A percentile compares a stretch with the other conserved stretches of the same genome.
These are phyloP conservation scores for Chondrilla cf. caribensis DNA, from an alignment of 37 sponge, comb jelly and placozoan genomes.

Conservation along the genomic window DNA sequence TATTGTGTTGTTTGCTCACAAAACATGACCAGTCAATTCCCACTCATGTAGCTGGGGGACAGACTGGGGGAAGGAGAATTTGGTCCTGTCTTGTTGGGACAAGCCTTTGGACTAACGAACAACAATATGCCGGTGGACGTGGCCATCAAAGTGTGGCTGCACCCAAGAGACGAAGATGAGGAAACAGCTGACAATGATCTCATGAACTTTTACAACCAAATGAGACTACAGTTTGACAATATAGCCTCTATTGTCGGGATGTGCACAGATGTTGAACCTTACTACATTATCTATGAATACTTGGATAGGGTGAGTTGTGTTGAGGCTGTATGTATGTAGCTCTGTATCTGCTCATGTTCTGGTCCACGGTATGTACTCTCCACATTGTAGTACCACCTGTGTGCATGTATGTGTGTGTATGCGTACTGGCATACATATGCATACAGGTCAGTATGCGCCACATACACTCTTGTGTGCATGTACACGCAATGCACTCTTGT, in stretches of 20 bases:
- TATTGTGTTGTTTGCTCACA: neutral
- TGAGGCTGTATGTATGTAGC: neutral
- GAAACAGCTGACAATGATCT: constrained; percentile 33
- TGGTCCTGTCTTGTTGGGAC: constrained; percentile 60
- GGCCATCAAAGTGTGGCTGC: constrained; percentile 58
- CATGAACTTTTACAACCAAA: constrained; percentile 70
- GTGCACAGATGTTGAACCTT: constrained; percentile 76
- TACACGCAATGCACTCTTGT: too few relatives aligned
- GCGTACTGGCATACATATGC: too few relatives aligned
- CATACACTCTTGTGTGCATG: too few relatives aligned
- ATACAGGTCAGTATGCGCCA: too few relatives aligned
- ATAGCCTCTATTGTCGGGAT: constrained; percentile 69
- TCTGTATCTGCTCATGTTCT: neutral
- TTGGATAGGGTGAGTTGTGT: constrained; percentile 66
- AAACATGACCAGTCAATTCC: too few relatives aligned
- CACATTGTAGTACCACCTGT: neutral
- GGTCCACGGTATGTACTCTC: too few relatives aligned
- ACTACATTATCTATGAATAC: constrained; percentile 86
- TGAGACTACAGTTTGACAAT: constrained; percentile 60
- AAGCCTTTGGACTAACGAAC: constrained; percentile 29
- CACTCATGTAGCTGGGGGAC: constrained; percentile 35
- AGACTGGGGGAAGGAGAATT: constrained; percentile 77
- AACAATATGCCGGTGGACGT: constrained; percentile 32
- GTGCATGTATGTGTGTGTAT: neutral
- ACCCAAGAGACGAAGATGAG: constrained; percentile 17